Conservation (phyloP, 2,888 invertebrate species). For the Bhutanitis thaidina region DNA sequence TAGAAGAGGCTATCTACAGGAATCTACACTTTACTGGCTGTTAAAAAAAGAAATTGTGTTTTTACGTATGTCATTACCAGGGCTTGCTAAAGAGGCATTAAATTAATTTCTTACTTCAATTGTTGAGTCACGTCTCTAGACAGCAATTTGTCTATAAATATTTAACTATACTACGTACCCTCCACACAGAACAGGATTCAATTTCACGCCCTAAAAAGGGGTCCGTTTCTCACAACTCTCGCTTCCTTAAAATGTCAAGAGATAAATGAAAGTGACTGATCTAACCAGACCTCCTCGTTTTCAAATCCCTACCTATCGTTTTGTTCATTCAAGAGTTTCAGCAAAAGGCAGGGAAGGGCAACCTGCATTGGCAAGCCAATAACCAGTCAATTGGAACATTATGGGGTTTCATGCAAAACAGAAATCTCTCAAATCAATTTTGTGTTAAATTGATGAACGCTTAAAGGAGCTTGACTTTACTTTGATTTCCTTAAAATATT, state of each 20-base stretch:
- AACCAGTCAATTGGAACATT: constrained; percentile 62
- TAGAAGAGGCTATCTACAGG: too few species aligned
- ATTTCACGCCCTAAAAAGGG: constrained; percentile 77
- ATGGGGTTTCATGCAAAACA: constrained; percentile 68
- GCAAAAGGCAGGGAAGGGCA: constrained; percentile 41
- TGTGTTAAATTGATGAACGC: constrained; percentile 62
- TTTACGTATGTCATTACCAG: too few species aligned
- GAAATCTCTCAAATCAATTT: constrained; percentile 71
- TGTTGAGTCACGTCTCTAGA: constrained; percentile 56
- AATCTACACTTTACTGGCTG: too few species aligned
- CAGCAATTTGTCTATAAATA: constrained; percentile 74
- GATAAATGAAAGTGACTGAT: constrained; percentile 48
- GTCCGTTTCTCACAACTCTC: constrained; percentile 61
- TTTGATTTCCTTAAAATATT: constrained; percentile 23
- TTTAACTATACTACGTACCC: constrained; percentile 74
- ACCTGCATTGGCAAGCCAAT: constrained; percentile 41
- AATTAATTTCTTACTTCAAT: constrained; percentile 48
- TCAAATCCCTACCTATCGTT: constrained; percentile 26
- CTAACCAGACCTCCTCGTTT: constrained; percentile 40
- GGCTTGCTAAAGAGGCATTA: too few species aligned
- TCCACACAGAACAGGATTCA: constrained; percentile 76
- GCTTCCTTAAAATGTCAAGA: constrained; percentile 68
- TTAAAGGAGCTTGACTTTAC: constrained; percentile 21
- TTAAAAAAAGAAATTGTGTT: too few species aligned
- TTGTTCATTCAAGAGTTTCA: constrained; percentile 30